A percentile compares a stretch with the other conserved stretches of the same genome.
phyloP scores from a whole-genome alignment of 2,888 invertebrate genomes.

The Muschampia plurimacula region DNA sequence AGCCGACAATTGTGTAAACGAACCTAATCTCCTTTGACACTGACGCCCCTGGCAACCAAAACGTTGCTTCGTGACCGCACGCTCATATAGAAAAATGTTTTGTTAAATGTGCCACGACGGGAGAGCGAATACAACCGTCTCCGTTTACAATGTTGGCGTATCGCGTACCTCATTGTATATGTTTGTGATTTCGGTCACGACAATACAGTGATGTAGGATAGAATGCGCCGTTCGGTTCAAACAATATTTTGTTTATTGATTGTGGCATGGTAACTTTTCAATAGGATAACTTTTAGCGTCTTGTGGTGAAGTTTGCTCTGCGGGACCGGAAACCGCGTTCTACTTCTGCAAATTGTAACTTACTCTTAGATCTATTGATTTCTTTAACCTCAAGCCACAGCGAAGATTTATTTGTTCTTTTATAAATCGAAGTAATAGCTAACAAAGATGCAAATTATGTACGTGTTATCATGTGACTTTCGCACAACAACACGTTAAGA shows the following conservation, averaged over 20 bases:
- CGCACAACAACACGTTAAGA: no score
- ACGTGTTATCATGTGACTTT: no score
- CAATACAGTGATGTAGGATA: slow-evolving; percentile 1
- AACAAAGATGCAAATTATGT: neutral
- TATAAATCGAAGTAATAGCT: neutral
- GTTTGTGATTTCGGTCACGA: slow-evolving; percentile 31
- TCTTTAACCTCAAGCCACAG: neutral
- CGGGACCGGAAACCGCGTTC: slow-evolving; percentile 20
- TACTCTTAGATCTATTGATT: neutral
- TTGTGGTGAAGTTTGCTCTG: slow-evolving; percentile 43
- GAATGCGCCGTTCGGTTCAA: slow-evolving; percentile 32
- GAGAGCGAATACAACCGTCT: slow-evolving; percentile 12
- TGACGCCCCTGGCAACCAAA: slow-evolving; percentile 51
- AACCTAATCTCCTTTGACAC: slow-evolving; percentile 81
- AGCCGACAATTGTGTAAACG: slow-evolving; percentile 67
- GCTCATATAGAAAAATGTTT: slow-evolving; percentile 44
- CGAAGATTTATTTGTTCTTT: neutral
- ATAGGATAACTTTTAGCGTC: slow-evolving; percentile 45
- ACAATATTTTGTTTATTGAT: slow-evolving; percentile 46
- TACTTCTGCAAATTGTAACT: slow-evolving; percentile 6
- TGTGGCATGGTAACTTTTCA: slow-evolving; percentile 44
- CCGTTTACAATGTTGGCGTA: slow-evolving; percentile 10
- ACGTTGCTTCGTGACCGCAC: slow-evolving; percentile 61
- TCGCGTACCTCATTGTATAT: slow-evolving; percentile 26
- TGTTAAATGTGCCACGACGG: slow-evolving; percentile 33